These are phyloP conservation scores for Corythoichthys haematopterus DNA, from an alignment of 2,113 vertebrate species.

Conservation along the genomic window DNA sequence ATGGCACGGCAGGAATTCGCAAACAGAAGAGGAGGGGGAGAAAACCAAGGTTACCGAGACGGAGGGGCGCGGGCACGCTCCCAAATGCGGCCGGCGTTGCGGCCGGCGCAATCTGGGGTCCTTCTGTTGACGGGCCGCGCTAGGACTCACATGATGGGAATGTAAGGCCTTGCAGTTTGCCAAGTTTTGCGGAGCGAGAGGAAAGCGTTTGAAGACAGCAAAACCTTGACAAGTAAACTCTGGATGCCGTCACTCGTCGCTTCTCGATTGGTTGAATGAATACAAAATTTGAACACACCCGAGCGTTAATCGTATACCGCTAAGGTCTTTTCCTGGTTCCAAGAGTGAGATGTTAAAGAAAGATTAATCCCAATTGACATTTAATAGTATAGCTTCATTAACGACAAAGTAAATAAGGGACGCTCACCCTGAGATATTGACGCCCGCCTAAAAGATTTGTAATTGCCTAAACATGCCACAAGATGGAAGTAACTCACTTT, in stretches of 20 bases:
- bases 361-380: conserved; percentile 61
- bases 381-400: conserved; percentile 62
- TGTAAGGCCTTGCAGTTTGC: conserved; percentile 42
- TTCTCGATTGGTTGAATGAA: conserved; percentile 41
- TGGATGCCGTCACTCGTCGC: conserved; percentile 64
- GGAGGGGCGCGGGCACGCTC: conserved; percentile 51
- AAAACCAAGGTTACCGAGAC: conserved; percentile 65
- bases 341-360: conserved; percentile 60
- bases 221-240: conserved; percentile 61
- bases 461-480: background rate
- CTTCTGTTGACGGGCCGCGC: conserved; percentile 60
- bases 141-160: conserved; percentile 66
- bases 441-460: background rate
- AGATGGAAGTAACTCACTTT: background rate
- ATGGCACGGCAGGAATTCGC: conserved; percentile 58
- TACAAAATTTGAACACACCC: conserved; percentile 40
- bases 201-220: conserved; percentile 40
- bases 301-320: conserved; percentile 26
- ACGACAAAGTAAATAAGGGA: conserved; percentile 2
- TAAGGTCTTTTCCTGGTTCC: conserved; percentile 57
- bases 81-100: conserved; percentile 49
- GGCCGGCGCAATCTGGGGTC: conserved; percentile 67
- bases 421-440: background rate
- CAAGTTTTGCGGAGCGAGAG: conserved; percentile 47
- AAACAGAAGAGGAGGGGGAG: conserved; percentile 49